Evolutionary conservation across 2,888 invertebrate genomes (phyloP), one percentile per base, ranked within the genome.

Genomic region (Molorchus minor): DNA sequence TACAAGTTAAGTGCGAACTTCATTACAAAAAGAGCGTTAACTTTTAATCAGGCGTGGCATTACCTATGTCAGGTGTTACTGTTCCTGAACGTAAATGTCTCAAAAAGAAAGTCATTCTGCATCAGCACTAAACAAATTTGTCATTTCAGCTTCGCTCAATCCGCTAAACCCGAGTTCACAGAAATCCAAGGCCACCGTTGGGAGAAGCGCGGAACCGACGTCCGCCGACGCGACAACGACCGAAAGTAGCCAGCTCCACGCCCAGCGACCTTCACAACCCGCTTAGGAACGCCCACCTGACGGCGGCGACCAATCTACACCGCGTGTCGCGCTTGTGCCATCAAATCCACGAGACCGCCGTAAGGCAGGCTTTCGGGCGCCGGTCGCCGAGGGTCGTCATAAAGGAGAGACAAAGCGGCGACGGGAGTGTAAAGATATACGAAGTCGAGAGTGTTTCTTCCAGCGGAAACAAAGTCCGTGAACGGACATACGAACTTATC

Each of bases 181-280:
- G 74, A 83, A 83, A 72, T 81, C 81, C 60, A 82, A 82, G 74
- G 83, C 82, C 30, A 80, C 78, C 64, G 80, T 84, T 51, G 84
- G 83, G 46, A 76, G 84, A 60, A 83, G 83, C 71, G 81, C 81
- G 56, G n/a, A 77, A 79, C 52, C 77, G 84, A 61, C 79, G 85
- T 59, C 84, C 85, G 30, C 84, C 84, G 29, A 80, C 84, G 13
- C 77, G 83, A 57, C 79, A 79, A 58, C 75, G 76, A 25, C 62
- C 62, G 12, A 61, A 57, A 36, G 59, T 63, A 7, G 51, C 60
- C 2, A 45, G 59, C 5, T 30, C 61, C 16, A 56, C 67, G 8
- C 15, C 53, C 13, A 56, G 44, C 46, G 66, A 69, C 54, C 45
- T 60, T 40, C 52, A 46, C 41, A 62, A 58, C 44, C 58, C 68